Base-by-base conservation (phyloP, 37 sponge, comb jelly and placozoan genomes). In the Theonella swinhoei region DNA sequence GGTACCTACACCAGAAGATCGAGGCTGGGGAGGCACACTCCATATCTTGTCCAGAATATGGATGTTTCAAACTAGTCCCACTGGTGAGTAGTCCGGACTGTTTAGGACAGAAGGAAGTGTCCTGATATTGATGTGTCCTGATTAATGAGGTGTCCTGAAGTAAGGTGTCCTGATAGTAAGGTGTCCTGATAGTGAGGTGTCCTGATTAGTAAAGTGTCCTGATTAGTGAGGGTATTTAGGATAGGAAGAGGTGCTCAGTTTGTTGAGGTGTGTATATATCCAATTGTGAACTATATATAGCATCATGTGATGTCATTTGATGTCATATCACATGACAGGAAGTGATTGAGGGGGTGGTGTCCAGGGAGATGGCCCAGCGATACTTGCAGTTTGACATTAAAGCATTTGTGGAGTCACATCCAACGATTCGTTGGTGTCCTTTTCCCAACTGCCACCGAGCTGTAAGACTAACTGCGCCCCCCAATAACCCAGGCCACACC, bases 401-500 rank as follows among this genome's bases (percentile, higher is more conserved):
- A 43, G 90, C 84, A 1, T 96, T 94, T 82, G 95, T 96, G 37
- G 97, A 96, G 58, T 79, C 85, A 14, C 91, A 94, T 41, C 95
- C 92, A 39, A 83, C 91, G 60, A 87, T 96, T 26, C 76, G 71
- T 1, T 96, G 97, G 97, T 96, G 97, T 35, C 97, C 97, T 0
- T 70, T 79, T 39, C 92, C 97, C 24, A 92, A 89, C 33, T 95
- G 96, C 75, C 90, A 86, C 35, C 79, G 89, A 38, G 96, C 88
- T 2, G 90, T 95, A 22, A 34, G 41, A 4, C 29, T 76, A 54
- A 66, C 80, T 8, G 39, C 80, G 0, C 79, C 72, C 38, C 20
- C 70, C 42, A 14, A 47, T 14, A 47, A 7, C 11, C 54, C 54
- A 7, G 54, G 54, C 54, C 11, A 47, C 54, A 14, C 54, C 54